Base-by-base conservation (phyloP, 2,113 vertebrate species). In the Prunella himalayana region DNA sequence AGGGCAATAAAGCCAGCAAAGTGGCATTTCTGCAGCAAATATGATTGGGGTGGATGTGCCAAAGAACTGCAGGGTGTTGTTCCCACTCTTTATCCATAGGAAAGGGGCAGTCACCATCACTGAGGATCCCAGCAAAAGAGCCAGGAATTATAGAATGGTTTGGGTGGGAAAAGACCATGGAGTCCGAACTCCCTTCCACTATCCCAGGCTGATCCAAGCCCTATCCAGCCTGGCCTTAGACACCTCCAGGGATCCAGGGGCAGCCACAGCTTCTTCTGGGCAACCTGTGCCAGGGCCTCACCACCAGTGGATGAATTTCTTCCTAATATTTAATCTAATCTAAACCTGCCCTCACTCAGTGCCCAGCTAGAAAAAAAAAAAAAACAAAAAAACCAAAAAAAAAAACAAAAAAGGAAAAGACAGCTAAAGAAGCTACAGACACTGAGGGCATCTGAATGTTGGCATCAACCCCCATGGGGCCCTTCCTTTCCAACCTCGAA, bases 401-500 rank as follows among this genome's bases (percentile, higher is more conserved):
- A 44, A 45, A 41, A 47, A 33, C 41, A 19, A 78, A 70, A 30
- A 45, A 65, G 14, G 11, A 68, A 41, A 77, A 90, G 31, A 25
- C 78, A 90, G 21, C 21, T 93, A 77, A 82, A 94, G 41, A 82
- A 94, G 41, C 19, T 30, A 16, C 28, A 27, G 28, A 23, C 16
- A 81, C 31, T 7, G 45, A 88, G 41, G 15, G 41, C 28, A 78
- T 68, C 3, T 83, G 22, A 92, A 88, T 35, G 47, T 4, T 93
- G 95, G 85, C 90, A 80, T 18, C 31, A 81, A 83, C 35, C 42
- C 30, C 33, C 56, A 75, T 1, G 0, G 25, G 49, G 84, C 86
- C 53, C 61, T 95, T 92, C 91, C 86, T 88, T 95, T 69, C 92
- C 41, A 0, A 66, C 47, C 25, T 88, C 86, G 84, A 88, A 92